These are phyloP conservation scores for Epinephelus lanceolatus DNA, from an alignment of 2,113 vertebrate species.

Conservation along the genomic window DNA sequence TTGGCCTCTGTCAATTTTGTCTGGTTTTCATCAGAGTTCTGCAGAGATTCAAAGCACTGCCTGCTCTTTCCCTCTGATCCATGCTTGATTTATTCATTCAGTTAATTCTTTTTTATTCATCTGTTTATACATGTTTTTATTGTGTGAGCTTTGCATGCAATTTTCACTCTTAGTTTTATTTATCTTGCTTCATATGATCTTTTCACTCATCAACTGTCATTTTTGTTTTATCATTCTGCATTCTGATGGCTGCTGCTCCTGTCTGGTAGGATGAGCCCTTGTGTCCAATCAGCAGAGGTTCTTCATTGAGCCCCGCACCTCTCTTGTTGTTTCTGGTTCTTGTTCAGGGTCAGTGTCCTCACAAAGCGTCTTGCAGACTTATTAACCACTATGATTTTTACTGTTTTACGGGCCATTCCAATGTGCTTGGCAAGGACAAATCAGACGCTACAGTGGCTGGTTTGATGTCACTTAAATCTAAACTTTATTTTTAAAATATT, in stretches of 20 bases:
- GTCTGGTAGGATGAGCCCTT: constrained; percentile 91
- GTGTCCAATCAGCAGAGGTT: constrained; percentile 91
- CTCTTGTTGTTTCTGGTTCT: constrained; percentile 88
- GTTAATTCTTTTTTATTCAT: constrained; percentile 67
- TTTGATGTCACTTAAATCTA: not conserved
- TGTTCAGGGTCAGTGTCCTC: constrained; percentile 65
- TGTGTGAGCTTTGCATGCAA: constrained; percentile 21
- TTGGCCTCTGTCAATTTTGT: constrained; percentile 41
- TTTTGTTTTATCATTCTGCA: constrained; percentile 59
- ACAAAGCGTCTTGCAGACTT: constrained; percentile 4
- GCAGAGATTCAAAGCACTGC: constrained; percentile 43
- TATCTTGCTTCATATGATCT: constrained; percentile 19
- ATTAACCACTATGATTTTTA: not conserved
- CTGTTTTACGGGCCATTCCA: not conserved
- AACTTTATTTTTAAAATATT: not conserved
- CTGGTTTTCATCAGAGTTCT: constrained; percentile 76
- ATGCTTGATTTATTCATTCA: constrained; percentile 22
- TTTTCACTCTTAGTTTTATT: constrained; percentile 19
- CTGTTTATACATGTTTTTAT: not conserved
- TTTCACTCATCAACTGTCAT: constrained; percentile 38
- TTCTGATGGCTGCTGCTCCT: constrained; percentile 87
- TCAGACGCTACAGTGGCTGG: not conserved
- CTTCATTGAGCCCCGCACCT: constrained; percentile 85
- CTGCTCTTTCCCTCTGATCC: constrained; percentile 71
- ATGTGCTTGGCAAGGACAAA: not conserved